phyloP scores from a whole-genome alignment of 2,888 invertebrate species.

The Drosophila rubida region DNA sequence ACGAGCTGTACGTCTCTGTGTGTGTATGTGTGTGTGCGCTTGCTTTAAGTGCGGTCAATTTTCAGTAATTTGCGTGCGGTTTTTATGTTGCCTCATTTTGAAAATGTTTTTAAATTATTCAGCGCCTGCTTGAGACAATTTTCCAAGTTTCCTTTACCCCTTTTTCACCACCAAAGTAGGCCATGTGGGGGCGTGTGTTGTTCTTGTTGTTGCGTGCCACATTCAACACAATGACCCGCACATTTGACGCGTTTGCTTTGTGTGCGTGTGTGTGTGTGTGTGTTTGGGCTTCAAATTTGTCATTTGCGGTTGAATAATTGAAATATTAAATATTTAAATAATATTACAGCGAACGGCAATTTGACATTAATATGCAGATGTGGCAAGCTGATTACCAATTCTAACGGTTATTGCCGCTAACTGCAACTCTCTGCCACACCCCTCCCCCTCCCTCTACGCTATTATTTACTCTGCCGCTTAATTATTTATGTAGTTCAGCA shows the following conservation, averaged over 20 bases:
- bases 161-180: constrained; percentile 9
- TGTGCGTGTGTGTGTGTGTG: constrained; percentile 9
- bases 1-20: constrained; percentile 1
- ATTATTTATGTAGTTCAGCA: constrained; percentile 20
- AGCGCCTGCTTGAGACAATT: constrained; percentile 64
- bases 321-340: constrained; percentile 72
- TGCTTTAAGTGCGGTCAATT: constrained; percentile 74
- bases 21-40: constrained; percentile 18
- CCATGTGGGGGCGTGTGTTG: constrained; percentile 8
- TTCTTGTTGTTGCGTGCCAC: constrained; percentile 23
- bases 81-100: constrained; percentile 58
- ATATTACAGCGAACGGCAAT: constrained; percentile 7
- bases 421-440: not conserved
- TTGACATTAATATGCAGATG: constrained; percentile 27
- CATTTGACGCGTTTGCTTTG: constrained; percentile 35
- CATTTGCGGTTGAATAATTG: constrained; percentile 71
- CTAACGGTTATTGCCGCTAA: constrained; percentile 16
- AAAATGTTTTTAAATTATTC: constrained; percentile 67
- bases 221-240: constrained; percentile 55
- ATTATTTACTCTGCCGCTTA: not conserved
- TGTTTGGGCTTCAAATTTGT: constrained; percentile 45
- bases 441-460: no score
- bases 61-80: constrained; percentile 67
- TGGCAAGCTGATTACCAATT: constrained; percentile 16
- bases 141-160: constrained; percentile 3